Evolutionary conservation across 2,888 invertebrate species (phyloP).

Genomic region (Acheta domesticus): DNA sequence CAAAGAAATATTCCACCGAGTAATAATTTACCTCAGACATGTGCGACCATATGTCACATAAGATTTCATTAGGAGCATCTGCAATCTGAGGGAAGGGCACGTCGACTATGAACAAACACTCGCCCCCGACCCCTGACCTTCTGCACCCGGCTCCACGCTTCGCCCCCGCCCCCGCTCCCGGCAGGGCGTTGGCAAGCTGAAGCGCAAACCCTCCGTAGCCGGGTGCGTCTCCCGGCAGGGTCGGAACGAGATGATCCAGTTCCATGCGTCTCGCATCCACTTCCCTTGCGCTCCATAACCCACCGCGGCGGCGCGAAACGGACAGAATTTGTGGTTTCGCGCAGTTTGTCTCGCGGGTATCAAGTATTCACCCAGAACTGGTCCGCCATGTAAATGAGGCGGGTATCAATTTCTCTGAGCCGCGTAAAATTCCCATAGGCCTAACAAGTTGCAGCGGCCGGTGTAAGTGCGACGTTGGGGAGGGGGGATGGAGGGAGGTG

Average conservation of each 20-base stretch:
- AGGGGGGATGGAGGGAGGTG: too few relatives aligned
- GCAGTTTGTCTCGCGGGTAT: constrained; percentile 18
- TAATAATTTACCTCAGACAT: too few relatives aligned
- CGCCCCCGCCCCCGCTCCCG: too few relatives aligned
- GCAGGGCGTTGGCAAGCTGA: too few relatives aligned
- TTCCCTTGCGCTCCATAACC: background rate
- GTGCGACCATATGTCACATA: too few relatives aligned
- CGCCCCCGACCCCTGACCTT: too few relatives aligned
- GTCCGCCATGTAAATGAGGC: background rate
- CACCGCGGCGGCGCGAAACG: background rate
- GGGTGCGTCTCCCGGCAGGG: background rate
- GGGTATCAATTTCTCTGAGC: background rate
- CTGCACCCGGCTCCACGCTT: too few relatives aligned
- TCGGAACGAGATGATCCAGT: background rate
- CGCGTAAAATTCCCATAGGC: background rate
- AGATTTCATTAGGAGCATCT: too few relatives aligned
- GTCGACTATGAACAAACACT: too few relatives aligned
- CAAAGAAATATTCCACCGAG: too few relatives aligned
- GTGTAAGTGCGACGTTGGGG: too few relatives aligned
- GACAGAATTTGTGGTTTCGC: constrained; percentile 8
- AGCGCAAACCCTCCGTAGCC: background rate
- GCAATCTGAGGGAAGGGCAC: too few relatives aligned
- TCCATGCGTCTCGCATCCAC: background rate
- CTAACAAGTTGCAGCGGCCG: background rate
- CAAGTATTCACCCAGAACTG: background rate